Base-by-base conservation (phyloP, 2,113 vertebrate species). In the Anoplopoma fimbria region DNA sequence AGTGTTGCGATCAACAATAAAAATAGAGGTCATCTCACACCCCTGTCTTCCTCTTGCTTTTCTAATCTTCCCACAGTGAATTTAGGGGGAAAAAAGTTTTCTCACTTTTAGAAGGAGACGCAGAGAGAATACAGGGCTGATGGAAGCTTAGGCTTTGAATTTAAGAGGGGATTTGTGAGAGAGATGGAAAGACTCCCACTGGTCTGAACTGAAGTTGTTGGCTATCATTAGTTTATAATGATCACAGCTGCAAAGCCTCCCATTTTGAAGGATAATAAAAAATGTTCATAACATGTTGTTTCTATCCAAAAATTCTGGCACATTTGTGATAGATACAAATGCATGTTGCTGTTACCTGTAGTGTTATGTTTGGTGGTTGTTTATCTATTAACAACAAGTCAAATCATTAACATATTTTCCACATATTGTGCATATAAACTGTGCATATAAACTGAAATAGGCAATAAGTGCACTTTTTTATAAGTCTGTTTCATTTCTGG, bases 141-240 rank as follows among this genome's bases (percentile, higher is more conserved):
- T 57, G 42, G 61, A 25, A 38, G 79, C 78, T 75, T 70, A 72
- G 82, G 51, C 78, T 80, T 84, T 55, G 65, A 84, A 40, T 87
- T 86, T 77, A 89, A 85, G 76, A 71, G 19, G 62, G 82, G 82
- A 83, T 83, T 90, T 89, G 62, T 69, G 70, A 45, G 40, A 57
- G 77, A 69, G 65, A 76, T 82, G 57, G 81, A 78, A 68, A 57
- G 31, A 77, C 61, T 86, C 62, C 61, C 9, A 36, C 82, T 61
- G 82, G 81, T 74, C 61, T 86, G 61, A 68, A 45, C 38, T 67
- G 21, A 82, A 76, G 70, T 47, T 36, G 63, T 73, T 33, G 47
- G 57, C 36, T 19, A 8, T 69, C n/a, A 34, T 77, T 77, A 67
- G 49, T 84, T 80, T 79, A 29, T 78, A 64, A 86, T 58, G n/a